These are phyloP conservation scores for Candidula unifasciata DNA, from an alignment of 2,888 invertebrate genomes.

Conservation along the genomic window DNA sequence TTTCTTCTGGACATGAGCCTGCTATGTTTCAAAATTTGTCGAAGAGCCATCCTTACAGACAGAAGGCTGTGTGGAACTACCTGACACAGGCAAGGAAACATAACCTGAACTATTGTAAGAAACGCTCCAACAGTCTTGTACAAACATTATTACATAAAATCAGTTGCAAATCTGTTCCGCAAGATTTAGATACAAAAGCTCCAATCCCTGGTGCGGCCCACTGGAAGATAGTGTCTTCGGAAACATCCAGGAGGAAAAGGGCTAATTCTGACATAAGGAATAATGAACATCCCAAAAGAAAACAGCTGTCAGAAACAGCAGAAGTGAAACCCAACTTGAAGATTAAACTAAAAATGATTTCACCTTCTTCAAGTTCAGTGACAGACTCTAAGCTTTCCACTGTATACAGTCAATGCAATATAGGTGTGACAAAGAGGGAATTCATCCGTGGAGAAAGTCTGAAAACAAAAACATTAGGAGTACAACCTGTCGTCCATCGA, in stretches of 20 bases:
- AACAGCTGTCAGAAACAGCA: not conserved
- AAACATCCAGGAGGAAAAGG: not conserved
- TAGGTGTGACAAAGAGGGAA: not conserved
- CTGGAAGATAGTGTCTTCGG: not conserved
- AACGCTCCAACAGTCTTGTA: not conserved
- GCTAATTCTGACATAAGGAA: not conserved
- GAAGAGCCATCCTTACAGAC: not conserved
- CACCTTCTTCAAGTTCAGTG: not conserved
- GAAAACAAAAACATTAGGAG: not conserved
- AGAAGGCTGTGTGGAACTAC: not conserved
- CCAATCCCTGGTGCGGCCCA: not conserved
- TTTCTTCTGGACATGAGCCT: not conserved
- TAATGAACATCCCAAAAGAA: not conserved
- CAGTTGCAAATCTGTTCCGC: no score
- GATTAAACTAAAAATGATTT: not conserved
- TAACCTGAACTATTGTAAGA: not conserved
- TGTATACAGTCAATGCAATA: not conserved
- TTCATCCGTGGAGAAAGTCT: not conserved
- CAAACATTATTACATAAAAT: not conserved
- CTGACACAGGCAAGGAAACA: not conserved
- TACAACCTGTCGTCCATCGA: not conserved
- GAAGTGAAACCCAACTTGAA: not conserved
- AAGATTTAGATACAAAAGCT: not conserved
- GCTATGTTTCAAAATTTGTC: no score
- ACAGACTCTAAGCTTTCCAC: not conserved